Percentiles rank a stretch among this genome's conserved stretches.
phyloP scores from a whole-genome alignment of 37 sponge, comb jelly and placozoan genomes.

The Mnemiopsis leidyi region DNA sequence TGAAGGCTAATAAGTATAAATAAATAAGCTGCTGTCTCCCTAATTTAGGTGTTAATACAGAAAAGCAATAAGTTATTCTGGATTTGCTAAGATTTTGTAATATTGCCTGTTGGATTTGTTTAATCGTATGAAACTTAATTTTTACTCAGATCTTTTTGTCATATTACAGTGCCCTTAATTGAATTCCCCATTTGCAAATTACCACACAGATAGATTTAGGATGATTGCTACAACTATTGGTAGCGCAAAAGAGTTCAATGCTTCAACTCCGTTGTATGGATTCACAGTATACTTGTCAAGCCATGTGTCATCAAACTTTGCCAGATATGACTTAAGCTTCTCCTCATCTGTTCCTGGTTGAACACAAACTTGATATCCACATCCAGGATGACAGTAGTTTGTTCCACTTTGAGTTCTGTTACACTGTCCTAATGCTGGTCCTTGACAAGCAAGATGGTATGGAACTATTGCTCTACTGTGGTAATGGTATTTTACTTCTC shows the following conservation, averaged over 20 bases:
- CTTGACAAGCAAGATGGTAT: slow-evolving; percentile 46
- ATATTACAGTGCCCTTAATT: no score
- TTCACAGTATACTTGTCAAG: neutral
- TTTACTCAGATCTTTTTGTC: no score
- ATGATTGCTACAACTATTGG: neutral
- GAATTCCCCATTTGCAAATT: no score
- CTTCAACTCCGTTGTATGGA: neutral
- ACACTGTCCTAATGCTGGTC: slow-evolving; percentile 54
- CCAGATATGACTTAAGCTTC: neutral
- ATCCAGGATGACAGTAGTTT: slow-evolving; percentile 58
- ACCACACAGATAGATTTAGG: neutral
- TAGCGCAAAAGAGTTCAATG: neutral
- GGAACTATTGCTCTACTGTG: slow-evolving; percentile 37
- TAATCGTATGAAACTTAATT: no score
- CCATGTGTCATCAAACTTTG: neutral
- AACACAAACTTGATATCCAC: slow-evolving; percentile 4
- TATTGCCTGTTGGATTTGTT: no score
- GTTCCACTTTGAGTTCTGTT: slow-evolving; percentile 30
- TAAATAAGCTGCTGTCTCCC: no score
- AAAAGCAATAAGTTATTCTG: no score
- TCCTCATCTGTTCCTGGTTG: neutral
- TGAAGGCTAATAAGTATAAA: no score
- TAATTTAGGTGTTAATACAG: no score
- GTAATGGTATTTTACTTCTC: slow-evolving; percentile 57
- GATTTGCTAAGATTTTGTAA: no score